Conservation (phyloP, 2,113 vertebrate species). For the Neogale vison region DNA sequence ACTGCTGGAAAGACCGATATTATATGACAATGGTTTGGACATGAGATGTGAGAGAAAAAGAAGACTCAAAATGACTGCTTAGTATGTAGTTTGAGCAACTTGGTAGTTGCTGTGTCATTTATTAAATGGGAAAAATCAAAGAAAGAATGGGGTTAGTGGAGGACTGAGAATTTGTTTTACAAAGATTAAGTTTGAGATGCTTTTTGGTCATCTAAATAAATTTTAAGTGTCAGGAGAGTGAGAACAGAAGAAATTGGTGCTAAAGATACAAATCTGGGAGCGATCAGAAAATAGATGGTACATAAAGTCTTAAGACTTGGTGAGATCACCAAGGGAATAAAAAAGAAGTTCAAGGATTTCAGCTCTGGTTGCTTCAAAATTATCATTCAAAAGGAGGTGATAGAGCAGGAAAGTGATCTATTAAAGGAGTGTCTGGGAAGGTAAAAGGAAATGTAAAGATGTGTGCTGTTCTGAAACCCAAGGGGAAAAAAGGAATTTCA, state of each 20-base stretch:
- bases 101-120: background rate
- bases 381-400: background rate
- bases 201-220: background rate
- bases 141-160: background rate
- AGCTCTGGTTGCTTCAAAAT: background rate
- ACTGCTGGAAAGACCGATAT: background rate
- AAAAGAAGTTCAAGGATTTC: background rate
- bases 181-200: background rate
- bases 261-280: background rate
- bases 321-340: background rate
- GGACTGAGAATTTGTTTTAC: background rate
- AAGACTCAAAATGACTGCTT: background rate
- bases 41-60: background rate
- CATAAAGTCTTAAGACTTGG: background rate
- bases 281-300: background rate
- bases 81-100: background rate
- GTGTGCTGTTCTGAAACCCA: background rate
- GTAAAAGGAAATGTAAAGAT: background rate
- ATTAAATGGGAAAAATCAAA: background rate
- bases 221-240: background rate
- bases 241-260: background rate
- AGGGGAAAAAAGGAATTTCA: background rate
- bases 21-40: background rate
- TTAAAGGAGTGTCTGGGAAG: background rate
- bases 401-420: background rate